Evolutionary conservation across 2,797 vertebrate species (phyloP).

Genomic region (Hapalemur alaotrensis): DNA sequence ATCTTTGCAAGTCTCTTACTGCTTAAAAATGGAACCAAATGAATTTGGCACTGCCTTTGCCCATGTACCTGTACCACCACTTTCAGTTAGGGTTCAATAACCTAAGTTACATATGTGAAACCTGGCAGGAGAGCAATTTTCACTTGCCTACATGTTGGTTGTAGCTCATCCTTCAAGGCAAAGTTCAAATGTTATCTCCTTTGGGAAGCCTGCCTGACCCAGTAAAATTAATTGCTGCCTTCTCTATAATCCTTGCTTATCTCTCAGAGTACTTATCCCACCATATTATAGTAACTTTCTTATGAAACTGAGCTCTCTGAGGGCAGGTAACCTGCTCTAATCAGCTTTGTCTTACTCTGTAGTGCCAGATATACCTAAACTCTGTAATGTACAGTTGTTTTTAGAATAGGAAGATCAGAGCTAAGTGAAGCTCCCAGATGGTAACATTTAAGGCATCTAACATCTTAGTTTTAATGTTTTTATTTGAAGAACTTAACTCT

Average conservation of each 20-base stretch:
- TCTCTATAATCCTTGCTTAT: not conserved
- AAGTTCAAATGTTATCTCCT: conserved; percentile 3
- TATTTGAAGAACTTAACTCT: not conserved
- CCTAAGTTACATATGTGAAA: not conserved
- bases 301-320: not conserved
- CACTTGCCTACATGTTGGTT: not conserved
- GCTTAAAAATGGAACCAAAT: not conserved
- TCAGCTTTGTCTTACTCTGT: not conserved
- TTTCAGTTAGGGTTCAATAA: not conserved
- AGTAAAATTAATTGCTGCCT: not conserved
- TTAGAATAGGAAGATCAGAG: not conserved
- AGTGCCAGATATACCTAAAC: not conserved
- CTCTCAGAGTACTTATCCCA: not conserved
- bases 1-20: not conserved
- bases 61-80: not conserved
- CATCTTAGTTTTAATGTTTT: conserved; percentile 16
- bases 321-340: not conserved
- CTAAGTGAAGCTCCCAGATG: not conserved
- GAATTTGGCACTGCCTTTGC: not conserved
- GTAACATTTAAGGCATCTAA: not conserved
- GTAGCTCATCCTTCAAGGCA: not conserved
- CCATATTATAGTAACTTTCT: not conserved
- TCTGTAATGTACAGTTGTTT: not conserved
- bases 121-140: not conserved
- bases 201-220: not conserved